phyloP scores from a whole-genome alignment of 1,140 invertebrate species.

The Orius laevigatus region DNA sequence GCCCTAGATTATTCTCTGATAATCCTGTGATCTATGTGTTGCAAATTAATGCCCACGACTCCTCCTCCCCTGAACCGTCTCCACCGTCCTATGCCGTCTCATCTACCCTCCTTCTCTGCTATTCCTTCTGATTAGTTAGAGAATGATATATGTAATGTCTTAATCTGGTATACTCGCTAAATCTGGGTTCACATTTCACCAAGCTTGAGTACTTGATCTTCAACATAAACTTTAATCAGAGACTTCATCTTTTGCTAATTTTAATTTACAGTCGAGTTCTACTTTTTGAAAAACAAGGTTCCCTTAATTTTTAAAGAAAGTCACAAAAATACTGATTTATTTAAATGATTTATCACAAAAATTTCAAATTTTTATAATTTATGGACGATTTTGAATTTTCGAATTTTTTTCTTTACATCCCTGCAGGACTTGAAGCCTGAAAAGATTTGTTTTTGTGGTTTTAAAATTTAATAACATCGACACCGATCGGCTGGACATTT shows the following conservation, averaged over 20 bases:
- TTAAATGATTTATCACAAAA: background rate
- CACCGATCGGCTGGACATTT: slow-evolving; percentile 53
- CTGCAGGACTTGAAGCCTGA: background rate
- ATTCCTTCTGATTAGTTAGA: slow-evolving; percentile 10
- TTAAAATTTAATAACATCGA: slow-evolving; percentile 36
- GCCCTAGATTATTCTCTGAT: slow-evolving; percentile 15
- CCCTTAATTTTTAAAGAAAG: background rate
- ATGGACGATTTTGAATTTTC: no score
- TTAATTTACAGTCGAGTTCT: no score
- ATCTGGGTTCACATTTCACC: slow-evolving; percentile 7
- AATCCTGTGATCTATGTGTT: slow-evolving; percentile 17
- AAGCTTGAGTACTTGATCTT: background rate
- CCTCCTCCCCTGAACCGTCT: background rate
- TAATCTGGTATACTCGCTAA: background rate
- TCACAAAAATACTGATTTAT: background rate
- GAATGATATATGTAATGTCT: slow-evolving; percentile 15
- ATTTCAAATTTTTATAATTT: no score
- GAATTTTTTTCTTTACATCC: no score
- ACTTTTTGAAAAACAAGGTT: background rate
- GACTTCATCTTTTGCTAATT: no score
- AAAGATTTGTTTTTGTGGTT: background rate
- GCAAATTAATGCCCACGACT: slow-evolving; percentile 13
- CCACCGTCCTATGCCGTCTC: background rate
- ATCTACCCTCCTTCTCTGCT: background rate
- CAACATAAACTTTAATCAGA: no score